Percentiles rank a stretch among this genome's conserved stretches.
phyloP scores from a whole-genome alignment of 2,797 vertebrate genomes.

The Amniataba percoides region DNA sequence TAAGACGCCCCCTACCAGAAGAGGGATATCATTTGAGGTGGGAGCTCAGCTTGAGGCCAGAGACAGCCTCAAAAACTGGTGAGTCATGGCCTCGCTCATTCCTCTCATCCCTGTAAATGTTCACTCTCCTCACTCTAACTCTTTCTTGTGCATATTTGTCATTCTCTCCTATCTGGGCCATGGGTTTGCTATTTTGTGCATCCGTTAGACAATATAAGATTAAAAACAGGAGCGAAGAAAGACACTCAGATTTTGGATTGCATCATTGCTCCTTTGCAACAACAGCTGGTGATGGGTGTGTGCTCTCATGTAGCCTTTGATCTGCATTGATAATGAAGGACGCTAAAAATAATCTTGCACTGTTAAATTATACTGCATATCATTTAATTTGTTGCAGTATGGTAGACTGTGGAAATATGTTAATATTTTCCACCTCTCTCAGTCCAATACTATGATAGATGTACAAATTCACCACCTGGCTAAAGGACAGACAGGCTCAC shows the following conservation, averaged over 20 bases:
- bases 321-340: slow-evolving; percentile 11
- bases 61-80: slow-evolving; percentile 97
- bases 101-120: slow-evolving; percentile 58
- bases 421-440: not conserved
- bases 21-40: slow-evolving; percentile 98
- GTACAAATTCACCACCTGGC: not conserved
- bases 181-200: not conserved
- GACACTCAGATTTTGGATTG: not conserved
- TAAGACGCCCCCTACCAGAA: slow-evolving; percentile 98
- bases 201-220: not conserved
- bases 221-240: not conserved
- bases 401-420: not conserved
- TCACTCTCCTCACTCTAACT: slow-evolving; percentile 30
- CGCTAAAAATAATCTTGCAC: not conserved
- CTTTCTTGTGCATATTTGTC: slow-evolving; percentile 23
- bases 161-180: slow-evolving; percentile 17
- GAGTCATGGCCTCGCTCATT: slow-evolving; percentile 82
- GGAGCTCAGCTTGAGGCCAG: slow-evolving; percentile 98
- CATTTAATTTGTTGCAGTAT: not conserved
- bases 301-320: slow-evolving; percentile 4
- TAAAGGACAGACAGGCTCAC: not conserved
- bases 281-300: slow-evolving; percentile 4
- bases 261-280: slow-evolving; percentile 15
- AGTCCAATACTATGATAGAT: not conserved
- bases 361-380: not conserved